Conservation (phyloP, 2,113 vertebrate species). For the Callipepla californica region DNA sequence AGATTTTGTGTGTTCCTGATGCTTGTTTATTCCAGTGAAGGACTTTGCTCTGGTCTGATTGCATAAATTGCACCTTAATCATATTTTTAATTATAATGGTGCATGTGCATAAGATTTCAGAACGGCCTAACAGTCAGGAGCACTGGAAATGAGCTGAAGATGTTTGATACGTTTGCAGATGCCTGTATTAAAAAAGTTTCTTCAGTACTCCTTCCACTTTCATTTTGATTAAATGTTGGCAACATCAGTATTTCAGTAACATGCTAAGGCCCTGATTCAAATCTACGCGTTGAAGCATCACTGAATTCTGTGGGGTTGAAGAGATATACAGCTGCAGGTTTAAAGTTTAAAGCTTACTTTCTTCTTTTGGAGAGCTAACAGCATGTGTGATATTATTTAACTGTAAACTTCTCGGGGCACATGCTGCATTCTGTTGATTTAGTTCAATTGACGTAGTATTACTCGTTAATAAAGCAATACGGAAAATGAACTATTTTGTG, state of each 20-base stretch:
- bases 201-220: neutral
- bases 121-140: neutral
- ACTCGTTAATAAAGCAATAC: conserved; percentile 31
- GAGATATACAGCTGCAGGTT: neutral
- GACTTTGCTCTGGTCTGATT: neutral
- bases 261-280: neutral
- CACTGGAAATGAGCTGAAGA: neutral
- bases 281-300: neutral
- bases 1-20: neutral
- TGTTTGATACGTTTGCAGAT: neutral
- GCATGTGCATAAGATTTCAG: fast-evolving
- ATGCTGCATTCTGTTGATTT: neutral
- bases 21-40: neutral
- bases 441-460: neutral
- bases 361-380: neutral
- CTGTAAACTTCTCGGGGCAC: conserved; percentile 9
- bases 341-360: neutral
- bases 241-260: neutral
- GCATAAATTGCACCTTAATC: neutral
- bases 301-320: neutral
- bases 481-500: conserved; percentile 52
- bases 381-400: neutral
- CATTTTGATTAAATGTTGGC: neutral
- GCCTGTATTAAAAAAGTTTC: neutral
- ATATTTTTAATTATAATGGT: neutral